Percentiles rank a stretch among this genome's conserved stretches.
phyloP scores from a whole-genome alignment of 2,797 vertebrate species.

The Periophthalmus magnuspinnatus region DNA sequence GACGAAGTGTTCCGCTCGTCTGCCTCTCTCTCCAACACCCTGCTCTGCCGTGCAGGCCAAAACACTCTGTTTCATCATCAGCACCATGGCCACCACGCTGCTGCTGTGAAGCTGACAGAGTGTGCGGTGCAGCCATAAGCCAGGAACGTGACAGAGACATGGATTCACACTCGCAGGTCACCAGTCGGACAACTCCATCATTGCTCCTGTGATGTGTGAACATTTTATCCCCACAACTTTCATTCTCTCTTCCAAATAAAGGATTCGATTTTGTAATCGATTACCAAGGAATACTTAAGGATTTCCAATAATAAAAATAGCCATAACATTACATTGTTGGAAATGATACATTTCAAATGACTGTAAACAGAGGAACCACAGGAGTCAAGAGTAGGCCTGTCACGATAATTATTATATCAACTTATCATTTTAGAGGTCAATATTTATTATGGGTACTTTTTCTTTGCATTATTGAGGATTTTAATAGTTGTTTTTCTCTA shows the following conservation, averaged over 20 bases:
- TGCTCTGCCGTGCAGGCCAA: conserved; percentile 25
- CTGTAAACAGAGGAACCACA: too few relatives aligned
- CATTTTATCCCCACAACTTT: not conserved
- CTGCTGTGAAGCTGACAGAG: conserved; percentile 9
- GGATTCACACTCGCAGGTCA: conserved; percentile 15
- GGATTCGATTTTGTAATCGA: not conserved
- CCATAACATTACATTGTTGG: not conserved
- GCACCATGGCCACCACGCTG: not conserved
- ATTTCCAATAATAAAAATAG: not conserved
- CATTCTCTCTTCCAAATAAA: not conserved
- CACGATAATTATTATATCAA: too few relatives aligned
- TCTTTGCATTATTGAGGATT: too few relatives aligned
- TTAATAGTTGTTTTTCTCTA: too few relatives aligned
- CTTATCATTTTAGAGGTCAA: too few relatives aligned
- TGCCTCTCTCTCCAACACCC: conserved; percentile 47
- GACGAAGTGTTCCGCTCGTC: conserved; percentile 77
- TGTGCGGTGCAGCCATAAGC: conserved; percentile 18
- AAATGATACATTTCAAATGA: too few relatives aligned
- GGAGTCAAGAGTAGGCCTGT: too few relatives aligned
- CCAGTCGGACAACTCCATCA: not conserved
- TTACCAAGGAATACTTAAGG: not conserved
- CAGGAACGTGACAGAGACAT: conserved; percentile 11
- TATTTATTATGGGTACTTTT: too few relatives aligned
- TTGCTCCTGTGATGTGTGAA: not conserved
- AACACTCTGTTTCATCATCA: conserved; percentile 70